Evolutionary conservation across 2,888 invertebrate species (phyloP).

Genomic region (Zygogramma bicolorata): DNA sequence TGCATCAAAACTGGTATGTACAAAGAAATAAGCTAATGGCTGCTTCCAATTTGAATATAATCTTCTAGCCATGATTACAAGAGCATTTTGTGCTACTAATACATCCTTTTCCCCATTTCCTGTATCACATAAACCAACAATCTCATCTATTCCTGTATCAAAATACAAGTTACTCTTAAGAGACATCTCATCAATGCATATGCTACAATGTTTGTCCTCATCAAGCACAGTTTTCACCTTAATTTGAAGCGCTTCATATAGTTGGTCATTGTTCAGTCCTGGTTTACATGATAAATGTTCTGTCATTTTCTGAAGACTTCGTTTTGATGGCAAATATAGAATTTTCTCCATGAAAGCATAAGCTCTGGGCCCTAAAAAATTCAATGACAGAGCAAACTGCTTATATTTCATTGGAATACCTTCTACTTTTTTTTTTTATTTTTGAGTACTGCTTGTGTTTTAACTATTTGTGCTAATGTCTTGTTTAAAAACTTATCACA

Average conservation of each 20-base stretch:
- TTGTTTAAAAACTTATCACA: neutral
- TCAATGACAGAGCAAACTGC: neutral
- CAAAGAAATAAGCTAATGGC: constrained; percentile 4
- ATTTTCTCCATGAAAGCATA: neutral
- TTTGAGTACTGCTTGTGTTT: neutral
- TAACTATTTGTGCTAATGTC: constrained; percentile 1
- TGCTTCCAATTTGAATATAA: constrained; percentile 19
- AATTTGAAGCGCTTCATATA: neutral
- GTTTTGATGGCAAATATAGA: neutral
- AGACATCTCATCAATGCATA: constrained; percentile 28
- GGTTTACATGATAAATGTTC: neutral
- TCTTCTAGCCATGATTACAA: constrained; percentile 6
- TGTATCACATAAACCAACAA: constrained; percentile 19
- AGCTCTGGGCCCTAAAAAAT: neutral
- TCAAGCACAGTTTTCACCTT: constrained; percentile 12
- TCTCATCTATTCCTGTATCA: constrained; percentile 22
- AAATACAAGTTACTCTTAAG: constrained; percentile 22
- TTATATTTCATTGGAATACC: neutral
- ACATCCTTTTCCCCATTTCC: constrained; percentile 5
- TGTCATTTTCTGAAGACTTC: neutral
- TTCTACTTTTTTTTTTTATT: neutral
- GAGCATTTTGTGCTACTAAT: constrained; percentile 21
- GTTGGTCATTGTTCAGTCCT: neutral
- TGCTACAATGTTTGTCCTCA: constrained; percentile 15
- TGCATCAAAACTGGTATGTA: neutral